These are phyloP conservation scores for Orientallactaga sibirica DNA, from an alignment of 2,797 vertebrate species.

Conservation along the genomic window DNA sequence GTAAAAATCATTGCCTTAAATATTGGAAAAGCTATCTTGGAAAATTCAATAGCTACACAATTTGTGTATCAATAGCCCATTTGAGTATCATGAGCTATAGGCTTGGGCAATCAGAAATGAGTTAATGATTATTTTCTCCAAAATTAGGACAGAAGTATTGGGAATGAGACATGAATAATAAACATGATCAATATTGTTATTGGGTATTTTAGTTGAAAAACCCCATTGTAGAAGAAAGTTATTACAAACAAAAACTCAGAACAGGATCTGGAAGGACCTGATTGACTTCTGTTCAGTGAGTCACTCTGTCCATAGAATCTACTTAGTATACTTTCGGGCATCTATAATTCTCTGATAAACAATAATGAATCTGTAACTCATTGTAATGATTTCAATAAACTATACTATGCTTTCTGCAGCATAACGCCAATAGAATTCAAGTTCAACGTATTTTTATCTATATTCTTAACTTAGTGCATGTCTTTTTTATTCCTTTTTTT, in stretches of 20 bases:
- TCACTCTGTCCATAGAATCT: background rate
- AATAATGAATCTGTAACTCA: background rate
- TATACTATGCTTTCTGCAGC: background rate
- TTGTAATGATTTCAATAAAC: background rate
- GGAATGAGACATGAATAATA: background rate
- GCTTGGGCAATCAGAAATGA: background rate
- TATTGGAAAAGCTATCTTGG: background rate
- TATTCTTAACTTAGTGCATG: background rate
- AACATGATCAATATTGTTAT: background rate
- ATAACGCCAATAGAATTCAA: background rate
- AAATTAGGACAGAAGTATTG: background rate
- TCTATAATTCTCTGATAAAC: background rate
- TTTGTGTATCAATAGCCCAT: background rate
- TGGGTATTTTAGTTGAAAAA: background rate
- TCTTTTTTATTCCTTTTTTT: no score
- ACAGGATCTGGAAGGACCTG: accelerated
- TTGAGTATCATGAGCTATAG: background rate
- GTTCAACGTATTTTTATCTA: background rate
- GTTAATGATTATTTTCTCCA: background rate
- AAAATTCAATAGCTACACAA: background rate
- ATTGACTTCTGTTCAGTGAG: background rate
- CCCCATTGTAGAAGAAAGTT: background rate
- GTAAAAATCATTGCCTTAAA: background rate
- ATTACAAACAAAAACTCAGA: background rate
- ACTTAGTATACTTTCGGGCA: no score